These are phyloP conservation scores for Ptychobarbus kaznakovi DNA, from an alignment of 2,797 vertebrate genomes.

Conservation along the genomic window DNA sequence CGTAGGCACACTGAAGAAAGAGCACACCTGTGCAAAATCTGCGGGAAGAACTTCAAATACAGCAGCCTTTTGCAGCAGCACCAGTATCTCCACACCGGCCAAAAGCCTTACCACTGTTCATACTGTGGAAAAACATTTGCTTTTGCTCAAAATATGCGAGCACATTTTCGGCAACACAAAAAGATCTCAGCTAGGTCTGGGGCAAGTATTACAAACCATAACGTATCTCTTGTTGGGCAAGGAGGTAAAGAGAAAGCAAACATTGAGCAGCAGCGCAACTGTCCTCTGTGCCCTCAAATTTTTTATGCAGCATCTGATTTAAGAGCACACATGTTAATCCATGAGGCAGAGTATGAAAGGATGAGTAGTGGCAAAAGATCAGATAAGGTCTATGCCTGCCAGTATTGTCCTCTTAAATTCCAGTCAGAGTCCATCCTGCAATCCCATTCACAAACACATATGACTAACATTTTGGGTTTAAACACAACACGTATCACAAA, in stretches of 20 bases:
- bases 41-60: conserved; percentile 80
- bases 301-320: conserved; percentile 70
- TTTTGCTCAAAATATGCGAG: conserved; percentile 83
- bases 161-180: conserved; percentile 80
- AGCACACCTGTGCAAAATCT: conserved; percentile 76
- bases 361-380: conserved; percentile 62
- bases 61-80: conserved; percentile 82
- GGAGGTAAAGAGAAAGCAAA: conserved; percentile 72
- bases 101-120: conserved; percentile 80
- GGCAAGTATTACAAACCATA: conserved; percentile 44
- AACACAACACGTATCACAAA: conserved; percentile 24
- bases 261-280: conserved; percentile 69
- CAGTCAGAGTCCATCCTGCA: conserved; percentile 72
- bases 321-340: conserved; percentile 79
- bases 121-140: conserved; percentile 81
- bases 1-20: conserved; percentile 73
- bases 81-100: conserved; percentile 82
- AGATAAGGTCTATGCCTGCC: conserved; percentile 73
- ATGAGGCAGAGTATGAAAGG: conserved; percentile 77
- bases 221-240: conserved; percentile 48
- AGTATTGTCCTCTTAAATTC: conserved; percentile 75
- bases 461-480: conserved; percentile 17
- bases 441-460: conserved; percentile 73
- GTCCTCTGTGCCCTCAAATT: conserved; percentile 77
- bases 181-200: conserved; percentile 60